Evolutionary conservation across 2,113 vertebrate genomes (phyloP).

Genomic region (Tretioscincus oriximinensis): DNA sequence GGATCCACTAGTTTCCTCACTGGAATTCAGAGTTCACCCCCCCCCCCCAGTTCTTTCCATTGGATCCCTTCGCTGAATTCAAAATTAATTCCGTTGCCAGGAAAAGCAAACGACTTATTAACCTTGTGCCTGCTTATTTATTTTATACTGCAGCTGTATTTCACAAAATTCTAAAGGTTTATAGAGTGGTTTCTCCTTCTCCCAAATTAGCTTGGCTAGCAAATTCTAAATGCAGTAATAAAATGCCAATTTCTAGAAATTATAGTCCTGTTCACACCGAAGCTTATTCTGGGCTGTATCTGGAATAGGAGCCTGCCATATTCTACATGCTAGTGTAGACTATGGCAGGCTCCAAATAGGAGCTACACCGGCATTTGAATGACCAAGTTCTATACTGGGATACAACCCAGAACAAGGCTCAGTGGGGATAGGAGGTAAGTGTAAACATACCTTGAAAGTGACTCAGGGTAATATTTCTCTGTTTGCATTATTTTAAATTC

Average conservation of each 20-base stretch:
- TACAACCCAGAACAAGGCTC: no score
- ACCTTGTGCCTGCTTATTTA: neutral
- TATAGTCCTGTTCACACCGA: no score
- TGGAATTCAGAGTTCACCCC: neutral
- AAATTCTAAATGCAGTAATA: neutral
- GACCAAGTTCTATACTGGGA: no score
- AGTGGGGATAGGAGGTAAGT: no score
- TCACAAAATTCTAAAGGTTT: neutral
- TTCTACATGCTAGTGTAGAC: no score
- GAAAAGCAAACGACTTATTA: neutral
- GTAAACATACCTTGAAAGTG: no score
- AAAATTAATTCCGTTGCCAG: neutral
- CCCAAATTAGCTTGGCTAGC: neutral
- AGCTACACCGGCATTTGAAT: no score
- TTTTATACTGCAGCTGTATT: neutral
- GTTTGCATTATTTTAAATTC: no score
- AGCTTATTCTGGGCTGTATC: no score
- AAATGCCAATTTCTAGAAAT: neutral
- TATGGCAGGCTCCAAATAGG: no score
- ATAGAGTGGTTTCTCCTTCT: neutral
- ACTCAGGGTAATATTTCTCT: no score
- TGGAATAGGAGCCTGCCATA: no score
- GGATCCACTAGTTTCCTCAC: neutral
- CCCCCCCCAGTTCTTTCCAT: neutral
- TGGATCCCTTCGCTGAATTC: neutral